Evolutionary conservation across 2,113 vertebrate species (phyloP).

Genomic region (Chiloscyllium plagiosum): DNA sequence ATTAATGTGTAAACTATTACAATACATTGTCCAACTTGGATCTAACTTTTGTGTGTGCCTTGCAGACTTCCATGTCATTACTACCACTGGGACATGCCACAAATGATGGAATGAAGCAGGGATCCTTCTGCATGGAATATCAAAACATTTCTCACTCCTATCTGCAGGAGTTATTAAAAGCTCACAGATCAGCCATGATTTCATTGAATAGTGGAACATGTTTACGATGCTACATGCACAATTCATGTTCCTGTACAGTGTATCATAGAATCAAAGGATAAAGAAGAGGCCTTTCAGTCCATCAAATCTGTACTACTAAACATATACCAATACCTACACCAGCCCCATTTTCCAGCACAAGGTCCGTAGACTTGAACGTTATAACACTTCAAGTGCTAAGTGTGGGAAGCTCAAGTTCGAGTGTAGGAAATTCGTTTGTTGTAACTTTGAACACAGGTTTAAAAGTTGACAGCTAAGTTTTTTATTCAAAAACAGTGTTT

Average conservation of each 20-base stretch:
- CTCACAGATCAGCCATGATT: background rate
- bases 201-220: background rate
- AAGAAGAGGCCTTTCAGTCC: too few relatives aligned
- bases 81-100: background rate
- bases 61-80: background rate
- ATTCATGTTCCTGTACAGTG: background rate
- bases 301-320: too few relatives aligned
- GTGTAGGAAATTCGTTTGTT: background rate
- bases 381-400: too few relatives aligned
- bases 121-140: background rate
- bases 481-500: background rate
- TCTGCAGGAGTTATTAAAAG: background rate
- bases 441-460: background rate
- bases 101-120: background rate
- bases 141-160: background rate
- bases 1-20: background rate
- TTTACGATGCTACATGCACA: background rate
- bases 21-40: background rate
- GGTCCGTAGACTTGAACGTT: too few relatives aligned
- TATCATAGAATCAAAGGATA: too few relatives aligned
- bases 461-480: background rate
- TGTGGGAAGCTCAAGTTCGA: too few relatives aligned
- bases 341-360: too few relatives aligned
- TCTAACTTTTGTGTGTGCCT: background rate
- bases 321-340: too few relatives aligned